phyloP scores from a whole-genome alignment of 2,797 vertebrate species.

The Potorous gilbertii region DNA sequence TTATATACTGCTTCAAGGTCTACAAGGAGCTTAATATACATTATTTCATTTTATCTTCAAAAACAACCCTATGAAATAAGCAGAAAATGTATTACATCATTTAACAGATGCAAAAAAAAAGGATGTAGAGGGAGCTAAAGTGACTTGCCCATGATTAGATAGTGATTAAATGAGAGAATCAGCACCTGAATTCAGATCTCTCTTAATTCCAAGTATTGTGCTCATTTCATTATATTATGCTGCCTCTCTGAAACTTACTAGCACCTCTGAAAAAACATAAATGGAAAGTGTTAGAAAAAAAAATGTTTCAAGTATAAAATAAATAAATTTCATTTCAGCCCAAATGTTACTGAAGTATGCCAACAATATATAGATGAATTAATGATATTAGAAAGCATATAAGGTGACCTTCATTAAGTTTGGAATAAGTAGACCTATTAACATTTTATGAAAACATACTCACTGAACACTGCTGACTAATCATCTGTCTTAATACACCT shows the following conservation, averaged over 20 bases:
- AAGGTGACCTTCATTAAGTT: background rate
- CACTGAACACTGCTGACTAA: background rate
- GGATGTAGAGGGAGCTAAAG: background rate
- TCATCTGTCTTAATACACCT: background rate
- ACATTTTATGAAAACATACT: constrained; percentile 1
- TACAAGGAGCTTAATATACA: background rate
- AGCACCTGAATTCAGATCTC: background rate
- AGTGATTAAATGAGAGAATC: background rate
- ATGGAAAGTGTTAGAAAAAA: background rate
- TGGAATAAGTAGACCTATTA: background rate
- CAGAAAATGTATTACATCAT: background rate
- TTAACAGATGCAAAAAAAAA: background rate
- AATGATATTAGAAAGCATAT: background rate
- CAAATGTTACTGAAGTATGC: background rate
- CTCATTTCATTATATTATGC: background rate
- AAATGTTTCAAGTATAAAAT: background rate
- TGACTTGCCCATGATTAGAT: constrained; percentile 16
- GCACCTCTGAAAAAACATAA: background rate
- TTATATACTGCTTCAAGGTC: background rate
- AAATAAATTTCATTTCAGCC: background rate
- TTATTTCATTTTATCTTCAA: background rate
- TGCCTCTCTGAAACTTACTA: background rate
- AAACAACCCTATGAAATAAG: background rate
- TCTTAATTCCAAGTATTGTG: background rate
- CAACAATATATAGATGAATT: background rate